Evolutionary conservation across 2,797 vertebrate genomes (phyloP), one percentile per base, ranked within the genome.

Genomic region (Crenuchus spilurus): DNA sequence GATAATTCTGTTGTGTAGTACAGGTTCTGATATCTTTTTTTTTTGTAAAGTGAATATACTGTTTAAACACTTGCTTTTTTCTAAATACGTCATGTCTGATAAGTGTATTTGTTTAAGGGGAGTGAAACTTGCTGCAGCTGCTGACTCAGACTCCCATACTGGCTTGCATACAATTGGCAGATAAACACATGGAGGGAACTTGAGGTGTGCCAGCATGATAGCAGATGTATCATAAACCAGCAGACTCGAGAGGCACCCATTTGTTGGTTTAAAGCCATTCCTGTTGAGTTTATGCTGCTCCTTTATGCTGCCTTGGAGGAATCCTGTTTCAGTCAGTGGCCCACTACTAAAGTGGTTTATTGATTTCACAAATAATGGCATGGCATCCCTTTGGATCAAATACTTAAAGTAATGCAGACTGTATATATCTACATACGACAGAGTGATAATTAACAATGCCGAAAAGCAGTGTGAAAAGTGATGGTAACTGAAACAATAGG

Each of bases 71-170:
- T 64, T 61, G 41, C 13, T 18, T 44, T 9, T 35, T 24, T 26
- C 2, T 31, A 44, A 51, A 31, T 16, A 26, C 3, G 48, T 42
- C 57, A 5, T 39, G 26, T 63, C 65, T 70, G 65, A 54, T 68
- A 70, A 55, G 6, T 0, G 44, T 55, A 48, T 75, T 35, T 69
- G 74, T 39, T 63, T 52, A 55, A 75, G 22, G 48, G 66, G 57
- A 16, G 41, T 18, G 57, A 75, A 54, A 67, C 55, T 41, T 18
- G 48, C 74, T 14, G 37, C 58, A 46, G 65, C 46, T 46, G 46
- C 66, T 63, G 74, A 70, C 73, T 75, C 73, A 62, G 65, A 30
- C 65, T 33, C 46, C 10, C 48, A 46, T 28, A 5, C 6, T 64
- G 41, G 41, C 41, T 1, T 1, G 55, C 55, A 4, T 37, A 60